phyloP scores from a whole-genome alignment of 1,140 invertebrate genomes.

The Argopecten irradians region DNA sequence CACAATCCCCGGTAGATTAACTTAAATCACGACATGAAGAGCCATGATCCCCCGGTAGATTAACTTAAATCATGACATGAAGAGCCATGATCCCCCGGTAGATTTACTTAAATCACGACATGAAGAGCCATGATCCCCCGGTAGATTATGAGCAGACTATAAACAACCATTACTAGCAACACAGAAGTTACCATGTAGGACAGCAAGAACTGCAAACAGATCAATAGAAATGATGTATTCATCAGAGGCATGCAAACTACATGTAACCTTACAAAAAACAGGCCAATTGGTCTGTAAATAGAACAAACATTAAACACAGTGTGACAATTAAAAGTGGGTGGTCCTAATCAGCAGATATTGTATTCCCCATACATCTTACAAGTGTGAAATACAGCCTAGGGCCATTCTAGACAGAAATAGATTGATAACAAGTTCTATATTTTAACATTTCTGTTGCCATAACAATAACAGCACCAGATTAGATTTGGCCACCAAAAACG shows the following conservation, averaged over 20 bases:
- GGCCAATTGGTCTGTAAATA: not conserved
- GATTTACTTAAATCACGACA: too few relatives aligned
- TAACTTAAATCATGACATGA: too few relatives aligned
- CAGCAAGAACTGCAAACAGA: not conserved
- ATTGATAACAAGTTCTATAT: not conserved
- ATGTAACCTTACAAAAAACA: not conserved
- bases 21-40: too few relatives aligned
- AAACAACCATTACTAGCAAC: not conserved
- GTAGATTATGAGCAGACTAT: not conserved
- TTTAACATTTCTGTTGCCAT: not conserved
- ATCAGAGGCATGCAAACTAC: not conserved
- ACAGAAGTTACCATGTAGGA: constrained; percentile 4
- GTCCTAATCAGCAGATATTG: not conserved
- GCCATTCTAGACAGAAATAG: constrained; percentile 5
- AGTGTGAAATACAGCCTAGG: not conserved
- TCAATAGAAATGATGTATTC: constrained; percentile 12
- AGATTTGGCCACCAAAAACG: not conserved
- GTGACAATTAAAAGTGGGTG: not conserved
- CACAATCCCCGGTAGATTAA: too few relatives aligned
- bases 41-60: too few relatives aligned
- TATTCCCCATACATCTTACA: not conserved
- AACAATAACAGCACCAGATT: not conserved
- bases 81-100: too few relatives aligned
- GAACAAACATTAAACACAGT: not conserved
- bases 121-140: too few relatives aligned